Percentiles rank a stretch among this genome's conserved stretches.
Conservation (phyloP, 2,888 invertebrate species). For the Rhogogaster chlorosoma region DNA sequence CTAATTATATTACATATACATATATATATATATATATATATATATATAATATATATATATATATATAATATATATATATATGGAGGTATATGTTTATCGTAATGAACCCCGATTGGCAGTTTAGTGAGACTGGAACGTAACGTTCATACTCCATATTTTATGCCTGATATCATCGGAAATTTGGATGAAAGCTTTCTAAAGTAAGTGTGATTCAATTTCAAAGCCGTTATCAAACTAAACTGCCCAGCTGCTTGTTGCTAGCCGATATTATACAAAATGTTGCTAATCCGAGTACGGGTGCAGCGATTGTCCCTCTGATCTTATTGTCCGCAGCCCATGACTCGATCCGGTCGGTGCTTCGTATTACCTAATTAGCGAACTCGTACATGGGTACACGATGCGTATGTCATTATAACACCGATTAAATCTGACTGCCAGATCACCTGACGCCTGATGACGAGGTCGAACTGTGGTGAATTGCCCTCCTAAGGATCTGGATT, state of each 20-base stretch:
- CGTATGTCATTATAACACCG: not conserved
- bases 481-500: not conserved
- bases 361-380: too few species aligned
- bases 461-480: not conserved
- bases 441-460: not conserved
- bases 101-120: not conserved
- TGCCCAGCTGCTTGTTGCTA: slow-evolving; percentile 9
- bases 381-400: not conserved
- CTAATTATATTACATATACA: too few species aligned
- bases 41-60: too few species aligned
- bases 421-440: slow-evolving; percentile 1
- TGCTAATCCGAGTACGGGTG: slow-evolving; percentile 60
- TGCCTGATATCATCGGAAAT: not conserved
- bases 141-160: not conserved
- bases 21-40: too few species aligned
- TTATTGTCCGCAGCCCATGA: not conserved
- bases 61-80: too few species aligned
- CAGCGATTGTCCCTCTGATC: slow-evolving; percentile 16
- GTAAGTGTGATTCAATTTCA: slow-evolving; percentile 55
- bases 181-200: not conserved
- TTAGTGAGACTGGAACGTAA: not conserved
- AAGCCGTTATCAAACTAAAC: not conserved
- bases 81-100: not conserved
- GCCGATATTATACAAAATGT: slow-evolving; percentile 58
- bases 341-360: not conserved